A percentile compares a stretch with the other conserved stretches of the same genome.
phyloP scores from a whole-genome alignment of 1,140 invertebrate genomes.

The Oncopodura yosiiana region DNA sequence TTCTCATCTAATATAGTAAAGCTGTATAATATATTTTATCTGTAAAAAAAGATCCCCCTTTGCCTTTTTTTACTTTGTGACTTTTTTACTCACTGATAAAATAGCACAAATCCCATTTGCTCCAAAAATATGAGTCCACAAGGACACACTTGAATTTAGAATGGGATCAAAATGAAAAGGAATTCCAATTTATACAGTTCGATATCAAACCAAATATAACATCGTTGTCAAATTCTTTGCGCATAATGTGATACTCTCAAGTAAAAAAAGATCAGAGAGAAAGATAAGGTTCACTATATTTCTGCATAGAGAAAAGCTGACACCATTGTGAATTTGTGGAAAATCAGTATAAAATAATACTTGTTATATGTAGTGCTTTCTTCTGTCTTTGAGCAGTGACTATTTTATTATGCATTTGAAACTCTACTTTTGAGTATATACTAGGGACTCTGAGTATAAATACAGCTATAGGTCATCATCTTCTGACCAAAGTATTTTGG shows the following conservation, averaged over 20 bases:
- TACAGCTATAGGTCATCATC: too few species aligned
- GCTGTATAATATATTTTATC: too few species aligned
- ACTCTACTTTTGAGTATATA: too few species aligned
- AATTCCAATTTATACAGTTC: neutral
- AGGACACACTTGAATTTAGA: neutral
- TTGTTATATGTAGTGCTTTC: neutral
- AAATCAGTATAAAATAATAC: conserved; percentile 2
- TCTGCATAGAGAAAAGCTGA: neutral
- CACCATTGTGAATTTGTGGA: neutral
- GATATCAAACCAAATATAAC: neutral
- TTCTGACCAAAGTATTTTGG: too few species aligned
- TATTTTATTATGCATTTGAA: too few species aligned
- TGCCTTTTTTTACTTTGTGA: too few species aligned
- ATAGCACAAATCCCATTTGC: neutral
- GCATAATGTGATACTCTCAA: neutral
- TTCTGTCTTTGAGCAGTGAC: too few species aligned
- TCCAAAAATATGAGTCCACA: neutral
- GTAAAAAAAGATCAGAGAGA: neutral
- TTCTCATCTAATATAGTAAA: too few species aligned
- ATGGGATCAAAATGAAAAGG: neutral
- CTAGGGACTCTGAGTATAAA: too few species aligned
- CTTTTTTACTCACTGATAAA: neutral
- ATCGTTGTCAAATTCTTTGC: neutral
- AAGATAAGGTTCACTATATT: neutral
- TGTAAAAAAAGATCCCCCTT: too few species aligned